A percentile compares a stretch with the other conserved stretches of the same genome.
Evolutionary conservation across 1,140 invertebrate species (phyloP).

Genomic region (Drosophila truncata): DNA sequence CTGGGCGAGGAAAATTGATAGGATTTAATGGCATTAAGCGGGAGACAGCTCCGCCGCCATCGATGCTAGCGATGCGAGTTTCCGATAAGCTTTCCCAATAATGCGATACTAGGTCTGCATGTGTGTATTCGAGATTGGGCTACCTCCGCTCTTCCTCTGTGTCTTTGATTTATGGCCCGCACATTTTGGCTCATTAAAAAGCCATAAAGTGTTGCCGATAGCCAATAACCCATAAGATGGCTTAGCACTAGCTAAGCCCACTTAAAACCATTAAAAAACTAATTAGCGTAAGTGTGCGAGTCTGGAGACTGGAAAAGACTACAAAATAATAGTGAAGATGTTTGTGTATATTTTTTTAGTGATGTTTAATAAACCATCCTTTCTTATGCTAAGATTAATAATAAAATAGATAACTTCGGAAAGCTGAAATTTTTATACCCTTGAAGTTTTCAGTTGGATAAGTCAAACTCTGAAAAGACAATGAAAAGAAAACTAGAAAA

Average conservation of each 20-base stretch:
- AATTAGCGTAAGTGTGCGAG: constrained; percentile 47
- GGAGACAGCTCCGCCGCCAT: constrained; percentile 29
- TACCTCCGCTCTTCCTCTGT: constrained; percentile 9
- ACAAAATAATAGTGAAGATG: background rate
- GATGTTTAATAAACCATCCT: background rate
- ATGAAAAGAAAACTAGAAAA: too few relatives aligned
- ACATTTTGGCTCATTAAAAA: constrained; percentile 69
- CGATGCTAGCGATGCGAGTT: constrained; percentile 50
- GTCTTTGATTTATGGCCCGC: constrained; percentile 64
- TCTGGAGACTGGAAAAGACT: too few relatives aligned
- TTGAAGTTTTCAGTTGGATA: too few relatives aligned
- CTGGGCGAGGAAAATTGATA: constrained; percentile 74
- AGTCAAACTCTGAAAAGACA: too few relatives aligned
- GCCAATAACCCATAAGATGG: constrained; percentile 27
- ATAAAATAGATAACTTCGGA: too few relatives aligned
- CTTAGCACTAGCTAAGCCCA: constrained; percentile 12
- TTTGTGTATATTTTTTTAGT: background rate
- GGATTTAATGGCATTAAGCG: constrained; percentile 79
- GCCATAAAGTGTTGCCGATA: constrained; percentile 58
- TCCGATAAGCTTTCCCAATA: constrained; percentile 62
- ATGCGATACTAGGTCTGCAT: constrained; percentile 54
- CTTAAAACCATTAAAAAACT: constrained; percentile 39
- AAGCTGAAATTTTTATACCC: too few relatives aligned
- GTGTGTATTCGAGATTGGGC: constrained; percentile 11
- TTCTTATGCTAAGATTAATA: too few relatives aligned